Evolutionary conservation across 2,888 invertebrate species (phyloP).

Genomic region (Drosophila anomelani): DNA sequence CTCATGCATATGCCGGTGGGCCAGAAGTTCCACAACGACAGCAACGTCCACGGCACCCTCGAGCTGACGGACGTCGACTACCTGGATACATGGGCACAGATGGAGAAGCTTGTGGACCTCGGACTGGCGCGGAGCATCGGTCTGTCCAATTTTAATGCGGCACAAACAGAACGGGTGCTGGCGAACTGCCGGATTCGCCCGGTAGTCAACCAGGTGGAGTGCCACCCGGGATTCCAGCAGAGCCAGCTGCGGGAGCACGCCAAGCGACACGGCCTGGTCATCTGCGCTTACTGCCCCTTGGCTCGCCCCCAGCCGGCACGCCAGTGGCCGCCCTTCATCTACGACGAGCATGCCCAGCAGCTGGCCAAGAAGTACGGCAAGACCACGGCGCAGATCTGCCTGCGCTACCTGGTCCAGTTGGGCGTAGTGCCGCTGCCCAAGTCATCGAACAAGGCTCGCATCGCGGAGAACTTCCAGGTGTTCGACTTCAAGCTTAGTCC

Average conservation of each 20-base stretch:
- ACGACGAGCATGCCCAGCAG: conserved; percentile 83
- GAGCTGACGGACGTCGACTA: conserved; percentile 82
- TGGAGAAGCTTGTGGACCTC: conserved; percentile 82
- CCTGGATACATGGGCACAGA: conserved; percentile 82
- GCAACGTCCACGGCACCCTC: conserved; percentile 80
- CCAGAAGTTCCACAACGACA: conserved; percentile 86
- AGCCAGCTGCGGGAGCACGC: conserved; percentile 88
- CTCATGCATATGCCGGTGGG: conserved; percentile 94
- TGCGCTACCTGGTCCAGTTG: conserved; percentile 87
- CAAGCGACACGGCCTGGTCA: conserved; percentile 86
- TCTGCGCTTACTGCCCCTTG: conserved; percentile 91
- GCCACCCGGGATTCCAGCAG: conserved; percentile 84
- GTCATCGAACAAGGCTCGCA: conserved; percentile 85
- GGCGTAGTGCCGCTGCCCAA: conserved; percentile 87
- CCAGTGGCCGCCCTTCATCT: conserved; percentile 85
- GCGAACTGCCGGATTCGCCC: conserved; percentile 81
- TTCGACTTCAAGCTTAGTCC: conserved; percentile 86
- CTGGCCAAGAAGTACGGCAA: conserved; percentile 87
- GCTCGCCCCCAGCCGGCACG: conserved; percentile 87
- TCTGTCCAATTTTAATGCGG: conserved; percentile 82
- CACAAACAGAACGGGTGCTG: conserved; percentile 80
- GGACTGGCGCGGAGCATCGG: conserved; percentile 82
- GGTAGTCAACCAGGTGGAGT: conserved; percentile 83
- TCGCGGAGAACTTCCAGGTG: conserved; percentile 86
- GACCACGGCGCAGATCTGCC: conserved; percentile 87